Base-by-base conservation (phyloP, 2,113 vertebrate genomes). In the Rutilus rutilus region DNA sequence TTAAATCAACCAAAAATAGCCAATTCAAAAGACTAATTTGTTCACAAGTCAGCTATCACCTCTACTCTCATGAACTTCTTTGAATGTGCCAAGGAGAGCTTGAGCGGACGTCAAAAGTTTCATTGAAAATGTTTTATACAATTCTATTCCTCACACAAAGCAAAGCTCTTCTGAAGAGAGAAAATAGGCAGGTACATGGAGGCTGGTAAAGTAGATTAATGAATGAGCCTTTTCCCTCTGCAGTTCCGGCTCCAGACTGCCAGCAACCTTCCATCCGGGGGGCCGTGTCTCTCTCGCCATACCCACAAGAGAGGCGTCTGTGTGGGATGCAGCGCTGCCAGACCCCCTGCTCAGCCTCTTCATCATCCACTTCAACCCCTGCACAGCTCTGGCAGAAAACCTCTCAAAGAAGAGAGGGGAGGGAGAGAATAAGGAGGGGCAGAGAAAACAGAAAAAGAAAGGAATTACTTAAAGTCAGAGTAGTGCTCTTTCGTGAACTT, bases 271-370 rank as follows among this genome's bases (percentile, higher is more conserved):
- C 90, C 88, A 90, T 80, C 86, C 10, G 39, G 74, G 81, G 78
- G 71, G 84, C 36, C 75, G 25, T 73, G 85, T 83, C 82, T 86
- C 50, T 77, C 21, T 64, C 85, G 80, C 62, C 62, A 73, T 67
- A 85, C 90, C 88, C 90, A 88, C 88, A 86, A 91, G 84, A 90
- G 85, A 87, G 81, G 74, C 73, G 45, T 75, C 87, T 80, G 84
- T 88, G 88, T 65, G 82, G 88, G 88, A 84, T 89, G 86, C 88
- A 78, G 85, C 15, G 76, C 85, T 92, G 91, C 91, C 90, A 92
- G 88, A 88, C 87, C 92, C 88, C 92, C 87, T 84, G 88, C 86
- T 89, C 90, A 78, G 85, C 77, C 86, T 81, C 88, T 92, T 88
- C 88, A 90, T 92, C 90, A 91, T 89, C 69, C 33, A 76, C 81